Conservation (phyloP, 1,140 invertebrate species). For the Aculops lycopersici region DNA sequence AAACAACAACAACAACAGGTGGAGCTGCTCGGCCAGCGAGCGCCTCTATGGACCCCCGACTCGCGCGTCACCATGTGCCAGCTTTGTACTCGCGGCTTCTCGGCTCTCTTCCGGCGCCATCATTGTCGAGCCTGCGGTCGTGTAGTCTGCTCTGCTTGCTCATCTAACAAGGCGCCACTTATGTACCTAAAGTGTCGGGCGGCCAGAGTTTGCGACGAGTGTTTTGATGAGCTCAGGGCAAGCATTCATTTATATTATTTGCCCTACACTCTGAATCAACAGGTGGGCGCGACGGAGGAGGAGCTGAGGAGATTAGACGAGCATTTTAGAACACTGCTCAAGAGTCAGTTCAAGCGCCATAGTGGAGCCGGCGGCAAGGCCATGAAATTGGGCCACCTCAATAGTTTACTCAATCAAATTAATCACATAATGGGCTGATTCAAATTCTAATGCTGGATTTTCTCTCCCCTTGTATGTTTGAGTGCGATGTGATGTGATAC, state of each 20-base stretch:
- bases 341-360: too few relatives aligned
- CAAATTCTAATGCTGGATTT: too few relatives aligned
- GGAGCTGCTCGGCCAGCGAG: slow-evolving; percentile 14
- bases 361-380: too few relatives aligned
- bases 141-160: slow-evolving; percentile 35
- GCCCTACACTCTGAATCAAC: too few relatives aligned
- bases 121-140: slow-evolving; percentile 38
- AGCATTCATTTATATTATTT: slow-evolving; percentile 1
- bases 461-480: too few relatives aligned
- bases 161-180: slow-evolving; percentile 28
- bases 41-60: slow-evolving; percentile 32
- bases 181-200: slow-evolving; percentile 25
- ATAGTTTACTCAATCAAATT: too few relatives aligned
- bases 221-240: slow-evolving; percentile 18
- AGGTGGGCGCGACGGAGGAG: too few relatives aligned
- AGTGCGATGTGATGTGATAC: too few relatives aligned
- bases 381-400: too few relatives aligned
- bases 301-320: too few relatives aligned
- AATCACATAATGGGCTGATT: too few relatives aligned
- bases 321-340: too few relatives aligned
- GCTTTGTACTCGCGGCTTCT: slow-evolving; percentile 33
- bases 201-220: slow-evolving; percentile 25
- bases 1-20: not conserved
- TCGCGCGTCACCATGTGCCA: slow-evolving; percentile 35
- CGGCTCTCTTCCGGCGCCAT: slow-evolving; percentile 33